Evolutionary conservation across 1,140 invertebrate genomes (phyloP), one percentile per base, ranked within the genome.

Genomic region (Hyphantria cunea): DNA sequence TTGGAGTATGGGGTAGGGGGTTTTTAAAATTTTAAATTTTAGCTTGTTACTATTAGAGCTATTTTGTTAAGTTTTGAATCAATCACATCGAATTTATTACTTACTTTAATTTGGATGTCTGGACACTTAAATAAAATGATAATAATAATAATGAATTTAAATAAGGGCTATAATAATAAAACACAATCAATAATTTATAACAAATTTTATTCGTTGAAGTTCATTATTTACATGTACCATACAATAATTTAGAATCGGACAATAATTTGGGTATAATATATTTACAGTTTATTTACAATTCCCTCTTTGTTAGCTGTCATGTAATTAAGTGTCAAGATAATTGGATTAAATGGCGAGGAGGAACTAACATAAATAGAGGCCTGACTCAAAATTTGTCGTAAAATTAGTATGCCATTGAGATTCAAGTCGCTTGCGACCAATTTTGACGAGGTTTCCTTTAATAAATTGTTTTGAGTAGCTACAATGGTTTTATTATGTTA

Each of bases 121-220:
- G n/a, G n/a, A n/a, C n/a, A n/a, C n/a, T n/a, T n/a, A n/a, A n/a
- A n/a, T n/a, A n/a, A n/a, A n/a, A n/a, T n/a, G n/a, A n/a, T n/a
- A n/a, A n/a, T n/a, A n/a, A n/a, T n/a, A n/a, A n/a, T n/a, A n/a
- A n/a, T n/a, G n/a, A n/a, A n/a, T n/a, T n/a, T n/a, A n/a, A n/a
- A 5, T 25, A 53, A 8, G 7, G 8, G 5, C 17, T 7, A 9
- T 52, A 9, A 15, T 37, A 60, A 60, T 50, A 41, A 60, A 51
- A 60, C 47, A 60, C 31, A 48, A 12, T 37, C 13, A 2, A 32
- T 60, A 32, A 60, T 60, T 60, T 60, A 60, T 60, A 60, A 60
- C 56, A 60, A 60, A 60, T 44, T 60, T 60, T 60, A 60, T 60
- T 60, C 56, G 56, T 60, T 60, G 56, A 60, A 47, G 56, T 60